Percentiles rank a stretch among this genome's conserved stretches.
Evolutionary conservation across 2,888 invertebrate species (phyloP).

Genomic region (Hirtodrosophila histrioides): DNA sequence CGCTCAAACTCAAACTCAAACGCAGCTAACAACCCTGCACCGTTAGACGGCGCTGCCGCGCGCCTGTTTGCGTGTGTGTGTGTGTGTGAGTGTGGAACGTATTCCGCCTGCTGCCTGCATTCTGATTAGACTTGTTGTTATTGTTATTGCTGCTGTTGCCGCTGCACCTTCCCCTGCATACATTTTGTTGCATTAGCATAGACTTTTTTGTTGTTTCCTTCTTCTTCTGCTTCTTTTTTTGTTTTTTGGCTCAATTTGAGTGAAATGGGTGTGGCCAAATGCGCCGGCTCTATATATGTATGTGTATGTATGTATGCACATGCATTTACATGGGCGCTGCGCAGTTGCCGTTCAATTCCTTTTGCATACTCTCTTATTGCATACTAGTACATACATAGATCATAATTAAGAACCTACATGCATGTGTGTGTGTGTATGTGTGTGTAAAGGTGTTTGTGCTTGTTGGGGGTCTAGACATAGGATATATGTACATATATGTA

Average conservation of each 20-base stretch:
- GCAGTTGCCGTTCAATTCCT: slow-evolving; percentile 58
- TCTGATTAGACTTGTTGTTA: slow-evolving; percentile 67
- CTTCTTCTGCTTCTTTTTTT: slow-evolving; percentile 8
- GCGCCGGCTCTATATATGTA: slow-evolving; percentile 13
- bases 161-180: slow-evolving; percentile 38
- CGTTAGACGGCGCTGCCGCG: slow-evolving; percentile 42
- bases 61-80: slow-evolving; percentile 12
- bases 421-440: neutral
- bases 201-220: slow-evolving; percentile 30
- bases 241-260: slow-evolving; percentile 46
- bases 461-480: slow-evolving; percentile 40
- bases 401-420: slow-evolving; percentile 56
- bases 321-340: slow-evolving; percentile 51
- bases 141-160: slow-evolving; percentile 45
- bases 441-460: slow-evolving; percentile 39
- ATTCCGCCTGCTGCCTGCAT: slow-evolving; percentile 68
- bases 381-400: slow-evolving; percentile 38
- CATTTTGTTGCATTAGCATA: slow-evolving; percentile 71
- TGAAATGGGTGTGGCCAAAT: slow-evolving; percentile 79
- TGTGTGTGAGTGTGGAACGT: slow-evolving; percentile 66
- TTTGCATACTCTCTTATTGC: slow-evolving; percentile 58
- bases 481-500: neutral
- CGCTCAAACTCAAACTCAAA: slow-evolving; percentile 50
- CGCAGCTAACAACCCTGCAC: slow-evolving; percentile 65
- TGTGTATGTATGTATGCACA: slow-evolving; percentile 17